Conservation (phyloP, 2,113 vertebrate genomes). For the Helogale parvula region DNA sequence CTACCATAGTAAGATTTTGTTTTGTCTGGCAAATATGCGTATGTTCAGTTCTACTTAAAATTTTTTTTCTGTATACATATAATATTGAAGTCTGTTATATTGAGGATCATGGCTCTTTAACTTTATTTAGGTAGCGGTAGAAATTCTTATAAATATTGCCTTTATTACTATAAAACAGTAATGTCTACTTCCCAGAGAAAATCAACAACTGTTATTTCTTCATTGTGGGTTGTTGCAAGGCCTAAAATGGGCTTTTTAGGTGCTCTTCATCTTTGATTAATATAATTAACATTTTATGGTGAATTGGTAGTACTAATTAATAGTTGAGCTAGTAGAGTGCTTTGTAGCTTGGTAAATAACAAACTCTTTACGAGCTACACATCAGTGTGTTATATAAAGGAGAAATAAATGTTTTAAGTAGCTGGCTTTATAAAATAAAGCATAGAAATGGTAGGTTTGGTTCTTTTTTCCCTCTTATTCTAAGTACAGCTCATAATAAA, state of each 20-base stretch:
- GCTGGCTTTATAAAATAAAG: constrained; percentile 43
- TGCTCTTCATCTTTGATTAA: constrained; percentile 7
- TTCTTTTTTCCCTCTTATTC: constrained; percentile 6
- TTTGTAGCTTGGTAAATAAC: constrained; percentile 9
- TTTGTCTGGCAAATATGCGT: neutral
- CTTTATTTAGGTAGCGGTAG: neutral
- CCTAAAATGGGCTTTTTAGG: neutral
- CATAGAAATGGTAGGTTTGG: neutral
- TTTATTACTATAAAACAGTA: constrained; percentile 33
- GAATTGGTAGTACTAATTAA: neutral
- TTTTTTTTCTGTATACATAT: neutral
- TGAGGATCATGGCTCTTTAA: neutral
- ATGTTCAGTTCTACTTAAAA: neutral
- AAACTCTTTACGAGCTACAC: neutral
- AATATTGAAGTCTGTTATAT: neutral
- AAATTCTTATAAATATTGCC: constrained; percentile 7
- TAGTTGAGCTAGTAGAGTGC: neutral
- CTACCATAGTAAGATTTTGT: neutral
- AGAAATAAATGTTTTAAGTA: constrained; percentile 54
- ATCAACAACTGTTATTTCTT: constrained; percentile 1
- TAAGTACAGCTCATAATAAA: constrained; percentile 39
- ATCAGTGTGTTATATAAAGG: constrained; percentile 17
- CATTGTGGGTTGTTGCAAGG: constrained; percentile 2
- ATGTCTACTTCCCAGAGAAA: neutral
- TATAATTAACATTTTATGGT: neutral